Evolutionary conservation across 2,113 vertebrate species (phyloP).

Genomic region (Prolemur simus): DNA sequence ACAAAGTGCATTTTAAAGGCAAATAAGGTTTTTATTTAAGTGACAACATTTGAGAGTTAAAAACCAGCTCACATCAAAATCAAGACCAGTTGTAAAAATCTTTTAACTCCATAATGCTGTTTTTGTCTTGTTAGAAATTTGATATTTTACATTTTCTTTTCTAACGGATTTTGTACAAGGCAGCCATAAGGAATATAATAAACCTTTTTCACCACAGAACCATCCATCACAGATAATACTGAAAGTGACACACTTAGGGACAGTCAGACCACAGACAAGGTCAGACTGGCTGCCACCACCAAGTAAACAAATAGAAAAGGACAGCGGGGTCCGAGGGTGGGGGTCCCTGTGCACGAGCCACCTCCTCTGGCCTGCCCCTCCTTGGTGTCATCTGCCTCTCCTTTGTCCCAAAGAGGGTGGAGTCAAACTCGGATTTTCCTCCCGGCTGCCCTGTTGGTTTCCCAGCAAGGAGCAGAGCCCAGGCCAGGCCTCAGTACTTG

Average conservation of each 20-base stretch:
- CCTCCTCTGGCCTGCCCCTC: not conserved
- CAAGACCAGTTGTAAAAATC: conserved; percentile 84
- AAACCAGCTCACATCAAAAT: conserved; percentile 88
- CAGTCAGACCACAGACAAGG: conserved; percentile 75
- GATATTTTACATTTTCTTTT: conserved; percentile 77
- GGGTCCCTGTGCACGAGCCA: not conserved
- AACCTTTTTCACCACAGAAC: conserved; percentile 80
- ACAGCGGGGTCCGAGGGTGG: not conserved
- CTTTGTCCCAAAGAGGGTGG: not conserved
- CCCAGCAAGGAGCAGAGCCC: not conserved
- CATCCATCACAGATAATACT: conserved; percentile 76
- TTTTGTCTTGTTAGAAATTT: conserved; percentile 79
- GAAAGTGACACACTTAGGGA: conserved; percentile 74
- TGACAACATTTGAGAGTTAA: conserved; percentile 82
- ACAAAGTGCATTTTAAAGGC: conserved; percentile 75
- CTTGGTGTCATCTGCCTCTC: not conserved
- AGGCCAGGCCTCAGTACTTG: not conserved
- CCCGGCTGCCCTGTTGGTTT: not conserved
- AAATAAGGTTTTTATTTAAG: conserved; percentile 84
- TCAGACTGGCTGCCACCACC: conserved; percentile 63
- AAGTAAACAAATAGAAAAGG: conserved; percentile 72
- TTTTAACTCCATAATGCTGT: conserved; percentile 71
- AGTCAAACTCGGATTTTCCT: not conserved
- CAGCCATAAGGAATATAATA: conserved; percentile 81
- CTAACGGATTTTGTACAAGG: conserved; percentile 82